Evolutionary conservation across 2,888 invertebrate species (phyloP).

Genomic region (Eupithecia tripunctaria): DNA sequence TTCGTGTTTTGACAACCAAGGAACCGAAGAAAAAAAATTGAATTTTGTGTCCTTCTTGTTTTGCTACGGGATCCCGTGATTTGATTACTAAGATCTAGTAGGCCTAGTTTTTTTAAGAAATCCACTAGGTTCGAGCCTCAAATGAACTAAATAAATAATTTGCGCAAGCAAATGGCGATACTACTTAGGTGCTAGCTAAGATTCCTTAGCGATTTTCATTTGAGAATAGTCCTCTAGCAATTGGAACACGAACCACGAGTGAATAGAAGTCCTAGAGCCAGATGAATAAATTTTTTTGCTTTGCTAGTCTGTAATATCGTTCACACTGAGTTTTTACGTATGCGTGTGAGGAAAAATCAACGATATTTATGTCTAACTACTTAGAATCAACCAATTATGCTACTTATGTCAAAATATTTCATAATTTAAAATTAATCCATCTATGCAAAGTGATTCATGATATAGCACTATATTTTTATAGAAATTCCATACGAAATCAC

Average conservation of each 20-base stretch:
- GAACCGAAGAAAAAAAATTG: too few species aligned
- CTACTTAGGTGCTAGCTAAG: not conserved
- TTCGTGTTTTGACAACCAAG: too few species aligned
- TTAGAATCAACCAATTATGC: too few species aligned
- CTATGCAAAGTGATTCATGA: not conserved
- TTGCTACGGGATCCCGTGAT: too few species aligned
- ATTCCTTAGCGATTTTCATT: not conserved
- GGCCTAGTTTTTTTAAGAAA: too few species aligned
- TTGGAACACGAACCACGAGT: slow-evolving; percentile 53
- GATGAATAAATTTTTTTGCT: slow-evolving; percentile 63
- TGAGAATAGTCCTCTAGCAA: slow-evolving; percentile 33
- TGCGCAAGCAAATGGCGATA: not conserved
- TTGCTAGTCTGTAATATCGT: slow-evolving; percentile 32
- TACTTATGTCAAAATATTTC: not conserved
- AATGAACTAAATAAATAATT: not conserved
- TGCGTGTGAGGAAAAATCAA: not conserved
- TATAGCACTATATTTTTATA: too few species aligned
- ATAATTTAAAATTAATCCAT: not conserved
- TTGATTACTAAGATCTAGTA: too few species aligned
- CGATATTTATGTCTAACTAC: not conserved
- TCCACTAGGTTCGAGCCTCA: too few species aligned
- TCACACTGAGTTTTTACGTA: slow-evolving; percentile 4
- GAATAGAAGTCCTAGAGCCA: slow-evolving; percentile 65
- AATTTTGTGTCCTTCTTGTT: too few species aligned
- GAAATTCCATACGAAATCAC: too few species aligned